These are phyloP conservation scores for Anagyrus pseudococci DNA, from an alignment of 2,888 invertebrate genomes.

Conservation along the genomic window DNA sequence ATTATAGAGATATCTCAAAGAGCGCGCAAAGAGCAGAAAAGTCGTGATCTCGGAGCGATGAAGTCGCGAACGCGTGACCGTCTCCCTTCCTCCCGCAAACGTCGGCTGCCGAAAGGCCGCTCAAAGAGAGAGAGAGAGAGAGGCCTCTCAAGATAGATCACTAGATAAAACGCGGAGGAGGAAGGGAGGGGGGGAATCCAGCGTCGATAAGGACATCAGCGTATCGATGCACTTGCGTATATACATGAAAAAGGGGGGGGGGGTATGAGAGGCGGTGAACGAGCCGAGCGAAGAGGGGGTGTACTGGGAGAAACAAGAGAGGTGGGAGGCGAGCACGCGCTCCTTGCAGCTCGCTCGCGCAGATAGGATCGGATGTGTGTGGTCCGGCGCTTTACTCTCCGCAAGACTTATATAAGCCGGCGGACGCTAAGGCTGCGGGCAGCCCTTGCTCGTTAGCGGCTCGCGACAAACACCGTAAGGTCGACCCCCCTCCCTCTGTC, in stretches of 20 bases:
- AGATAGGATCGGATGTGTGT: conserved; percentile 62
- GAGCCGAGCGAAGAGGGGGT: too few relatives aligned
- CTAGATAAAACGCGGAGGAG: conserved; percentile 1
- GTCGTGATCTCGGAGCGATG: conserved; percentile 3
- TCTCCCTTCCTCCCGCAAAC: not conserved
- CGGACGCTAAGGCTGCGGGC: conserved; percentile 48
- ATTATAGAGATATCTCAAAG: too few relatives aligned
- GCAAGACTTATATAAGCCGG: conserved; percentile 58
- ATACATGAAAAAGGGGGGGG: conserved; percentile 17
- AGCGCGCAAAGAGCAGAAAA: too few relatives aligned
- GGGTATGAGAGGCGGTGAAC: not conserved
- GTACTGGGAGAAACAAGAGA: not conserved
- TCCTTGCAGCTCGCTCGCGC: conserved; percentile 4
- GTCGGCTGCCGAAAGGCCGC: conserved; percentile 16
- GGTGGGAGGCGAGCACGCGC: not conserved
- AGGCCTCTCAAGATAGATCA: conserved; percentile 2
- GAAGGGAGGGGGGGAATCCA: not conserved
- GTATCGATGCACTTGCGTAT: conserved; percentile 3
- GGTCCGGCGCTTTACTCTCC: conserved; percentile 60
- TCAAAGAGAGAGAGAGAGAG: not conserved
- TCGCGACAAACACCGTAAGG: conserved; percentile 58
- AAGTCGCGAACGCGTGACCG: not conserved
- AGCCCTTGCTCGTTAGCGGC: conserved; percentile 61
- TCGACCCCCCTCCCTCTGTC: conserved; percentile 2
- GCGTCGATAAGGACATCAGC: conserved; percentile 31